Evolutionary conservation across 2,797 vertebrate genomes (phyloP).

Genomic region (Synaphobranchus kaupii): DNA sequence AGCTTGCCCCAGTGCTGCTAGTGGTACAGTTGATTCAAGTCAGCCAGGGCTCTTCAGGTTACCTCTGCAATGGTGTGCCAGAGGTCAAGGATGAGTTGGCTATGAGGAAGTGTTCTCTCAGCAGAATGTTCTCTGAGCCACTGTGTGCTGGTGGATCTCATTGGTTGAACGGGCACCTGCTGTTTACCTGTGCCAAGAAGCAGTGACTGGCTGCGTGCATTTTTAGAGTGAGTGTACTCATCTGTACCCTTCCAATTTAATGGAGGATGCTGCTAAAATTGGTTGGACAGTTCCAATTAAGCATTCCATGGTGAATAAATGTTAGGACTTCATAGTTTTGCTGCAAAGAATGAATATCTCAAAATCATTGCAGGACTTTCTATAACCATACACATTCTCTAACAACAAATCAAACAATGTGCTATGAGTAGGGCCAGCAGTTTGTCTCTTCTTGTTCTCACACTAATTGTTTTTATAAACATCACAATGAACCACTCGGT

Average conservation of each 20-base stretch:
- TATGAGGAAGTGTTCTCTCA: background rate
- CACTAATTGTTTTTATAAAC: background rate
- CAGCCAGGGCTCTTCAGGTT: background rate
- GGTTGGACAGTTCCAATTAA: background rate
- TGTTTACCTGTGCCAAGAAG: background rate
- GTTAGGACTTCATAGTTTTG: background rate
- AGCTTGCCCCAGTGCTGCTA: background rate
- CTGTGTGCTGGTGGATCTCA: background rate
- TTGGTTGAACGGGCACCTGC: background rate
- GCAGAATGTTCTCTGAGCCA: background rate
- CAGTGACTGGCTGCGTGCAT: background rate
- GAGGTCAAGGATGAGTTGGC: background rate
- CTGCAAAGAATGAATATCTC: background rate
- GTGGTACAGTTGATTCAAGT: background rate
- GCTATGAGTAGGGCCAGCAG: background rate
- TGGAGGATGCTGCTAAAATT: background rate
- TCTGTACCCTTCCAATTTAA: background rate
- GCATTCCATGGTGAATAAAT: background rate
- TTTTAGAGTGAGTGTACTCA: background rate
- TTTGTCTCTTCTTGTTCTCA: background rate
- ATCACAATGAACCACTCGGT: background rate
- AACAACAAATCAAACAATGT: background rate
- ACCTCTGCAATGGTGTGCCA: background rate
- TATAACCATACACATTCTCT: background rate
- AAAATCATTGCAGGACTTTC: background rate